phyloP scores from a whole-genome alignment of 1,140 invertebrate genomes.

The Leptinotarsa lineolata region DNA sequence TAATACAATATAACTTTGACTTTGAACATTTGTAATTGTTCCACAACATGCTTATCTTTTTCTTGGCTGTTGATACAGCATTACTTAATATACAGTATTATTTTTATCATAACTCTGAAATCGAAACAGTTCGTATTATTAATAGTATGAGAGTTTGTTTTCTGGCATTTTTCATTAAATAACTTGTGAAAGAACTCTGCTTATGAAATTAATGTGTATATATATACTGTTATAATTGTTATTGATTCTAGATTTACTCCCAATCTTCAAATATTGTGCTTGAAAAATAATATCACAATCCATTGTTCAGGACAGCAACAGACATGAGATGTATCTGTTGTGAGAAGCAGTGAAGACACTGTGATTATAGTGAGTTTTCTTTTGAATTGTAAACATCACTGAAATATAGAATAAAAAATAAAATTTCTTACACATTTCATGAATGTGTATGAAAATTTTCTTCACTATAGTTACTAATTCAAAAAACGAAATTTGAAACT shows the following conservation, averaged over 20 bases:
- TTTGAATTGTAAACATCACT: no score
- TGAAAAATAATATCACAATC: constrained; percentile 23
- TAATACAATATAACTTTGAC: no score
- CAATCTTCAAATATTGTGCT: constrained; percentile 37
- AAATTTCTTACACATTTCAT: no score
- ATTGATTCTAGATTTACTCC: constrained; percentile 30
- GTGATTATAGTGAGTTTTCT: no score
- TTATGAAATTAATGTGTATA: constrained; percentile 39
- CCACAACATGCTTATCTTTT: background rate
- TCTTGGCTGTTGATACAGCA: background rate
- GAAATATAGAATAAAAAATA: no score
- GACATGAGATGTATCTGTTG: no score
- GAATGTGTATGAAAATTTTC: no score
- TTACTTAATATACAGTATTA: constrained; percentile 7
- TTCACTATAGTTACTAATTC: no score
- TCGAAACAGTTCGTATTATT: background rate
- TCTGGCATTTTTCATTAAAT: background rate
- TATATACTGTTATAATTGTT: constrained; percentile 39
- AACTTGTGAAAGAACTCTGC: background rate
- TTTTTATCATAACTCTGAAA: background rate
- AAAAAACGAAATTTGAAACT: no score
- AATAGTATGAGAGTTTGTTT: background rate
- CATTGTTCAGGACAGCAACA: no score
- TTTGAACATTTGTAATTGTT: no score
- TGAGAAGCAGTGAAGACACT: no score